Conservation (phyloP, 1,140 invertebrate genomes). For the Drosophila kanapiae region DNA sequence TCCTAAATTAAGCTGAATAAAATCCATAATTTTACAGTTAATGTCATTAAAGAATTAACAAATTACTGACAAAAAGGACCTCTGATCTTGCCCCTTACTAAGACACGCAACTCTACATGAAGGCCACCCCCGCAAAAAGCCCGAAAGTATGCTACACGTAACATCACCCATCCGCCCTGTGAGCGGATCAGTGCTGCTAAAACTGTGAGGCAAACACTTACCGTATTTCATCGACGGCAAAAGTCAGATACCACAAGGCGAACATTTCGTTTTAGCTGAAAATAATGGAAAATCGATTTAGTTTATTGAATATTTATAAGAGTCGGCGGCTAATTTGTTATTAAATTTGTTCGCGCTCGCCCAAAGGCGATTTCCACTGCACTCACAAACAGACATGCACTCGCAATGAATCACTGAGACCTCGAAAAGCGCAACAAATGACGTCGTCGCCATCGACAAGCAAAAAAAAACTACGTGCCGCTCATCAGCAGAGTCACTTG, state of each 20-base stretch:
- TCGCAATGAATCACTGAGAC: conserved; percentile 26
- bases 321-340: conserved; percentile 16
- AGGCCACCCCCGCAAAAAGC: not conserved
- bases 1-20: not conserved
- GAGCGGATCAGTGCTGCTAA: conserved; percentile 26
- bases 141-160: conserved; percentile 57
- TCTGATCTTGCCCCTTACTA: not conserved
- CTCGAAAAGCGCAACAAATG: conserved; percentile 46
- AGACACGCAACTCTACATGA: not conserved
- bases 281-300: conserved; percentile 32
- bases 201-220: conserved; percentile 65
- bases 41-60: too few species aligned
- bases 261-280: conserved; percentile 75
- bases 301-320: conserved; percentile 11
- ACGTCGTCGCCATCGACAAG: conserved; percentile 20
- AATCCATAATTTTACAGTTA: not conserved
- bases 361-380: conserved; percentile 32
- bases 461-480: not conserved
- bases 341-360: conserved; percentile 4
- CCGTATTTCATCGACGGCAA: conserved; percentile 83
- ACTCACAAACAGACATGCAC: conserved; percentile 17
- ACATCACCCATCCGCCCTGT: not conserved
- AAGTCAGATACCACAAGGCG: conserved; percentile 82
- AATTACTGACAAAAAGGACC: not conserved
- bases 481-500: conserved; percentile 10